A percentile compares a stretch with the other conserved stretches of the same genome.
Evolutionary conservation across 2,113 vertebrate species (phyloP).

Genomic region (Lanius ludovicianus): DNA sequence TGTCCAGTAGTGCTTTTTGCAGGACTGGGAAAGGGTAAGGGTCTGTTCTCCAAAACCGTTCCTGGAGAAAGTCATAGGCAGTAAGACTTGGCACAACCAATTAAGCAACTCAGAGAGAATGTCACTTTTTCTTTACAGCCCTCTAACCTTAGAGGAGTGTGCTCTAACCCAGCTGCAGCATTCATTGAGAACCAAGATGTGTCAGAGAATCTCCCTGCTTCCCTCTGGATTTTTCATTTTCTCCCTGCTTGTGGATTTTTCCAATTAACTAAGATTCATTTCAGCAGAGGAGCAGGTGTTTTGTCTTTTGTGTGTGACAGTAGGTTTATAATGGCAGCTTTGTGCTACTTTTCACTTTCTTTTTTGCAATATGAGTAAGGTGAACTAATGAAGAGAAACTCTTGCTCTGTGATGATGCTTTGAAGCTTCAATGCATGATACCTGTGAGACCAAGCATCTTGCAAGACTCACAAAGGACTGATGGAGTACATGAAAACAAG

Average conservation of each 20-base stretch:
- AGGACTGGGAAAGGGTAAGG: background rate
- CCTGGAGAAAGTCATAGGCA: background rate
- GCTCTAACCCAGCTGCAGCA: rapidly evolving
- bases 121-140: background rate
- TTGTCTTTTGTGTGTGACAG: background rate
- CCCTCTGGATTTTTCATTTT: background rate
- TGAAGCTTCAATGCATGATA: background rate
- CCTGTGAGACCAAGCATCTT: background rate
- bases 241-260: background rate
- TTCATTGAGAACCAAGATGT: background rate
- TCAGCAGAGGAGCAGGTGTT: rapidly evolving
- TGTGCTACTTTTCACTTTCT: background rate
- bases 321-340: background rate
- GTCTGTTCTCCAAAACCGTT: background rate
- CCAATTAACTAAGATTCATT: background rate
- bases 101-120: background rate
- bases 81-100: background rate
- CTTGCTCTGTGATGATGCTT: background rate
- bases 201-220: background rate
- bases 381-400: background rate
- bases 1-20: background rate
- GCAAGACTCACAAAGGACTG: background rate
- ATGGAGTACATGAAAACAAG: background rate
- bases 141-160: background rate
- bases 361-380: background rate